Conservation (phyloP, 2,888 invertebrate genomes). For the Julus scanicus region DNA sequence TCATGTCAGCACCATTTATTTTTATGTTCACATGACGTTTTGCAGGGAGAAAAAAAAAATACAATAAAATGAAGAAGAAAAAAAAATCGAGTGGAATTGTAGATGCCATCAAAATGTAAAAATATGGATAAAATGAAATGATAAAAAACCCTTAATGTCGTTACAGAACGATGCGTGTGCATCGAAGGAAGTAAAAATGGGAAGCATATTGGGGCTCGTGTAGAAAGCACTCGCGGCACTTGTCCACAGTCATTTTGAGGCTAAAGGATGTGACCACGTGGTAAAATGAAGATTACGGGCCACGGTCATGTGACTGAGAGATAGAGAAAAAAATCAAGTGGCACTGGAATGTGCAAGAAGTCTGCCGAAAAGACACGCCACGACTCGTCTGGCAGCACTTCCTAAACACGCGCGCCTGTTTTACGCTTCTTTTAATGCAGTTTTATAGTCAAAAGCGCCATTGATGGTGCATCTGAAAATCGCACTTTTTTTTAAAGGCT, state of each 20-base stretch:
- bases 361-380: not conserved
- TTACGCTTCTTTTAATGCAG: slow-evolving; percentile 28
- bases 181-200: not conserved
- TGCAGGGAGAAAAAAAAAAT: not conserved
- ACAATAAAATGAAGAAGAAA: not conserved
- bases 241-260: not conserved
- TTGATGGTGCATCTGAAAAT: slow-evolving; percentile 37
- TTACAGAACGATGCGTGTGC: not conserved
- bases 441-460: slow-evolving; percentile 44
- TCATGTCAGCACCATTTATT: slow-evolving; percentile 45
- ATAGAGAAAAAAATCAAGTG: not conserved
- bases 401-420: slow-evolving; percentile 23
- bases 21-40: slow-evolving; percentile 41
- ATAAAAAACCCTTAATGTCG: slow-evolving; percentile 2
- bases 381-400: not conserved
- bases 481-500: slow-evolving; percentile 21
- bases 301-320: not conserved
- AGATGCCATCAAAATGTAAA: slow-evolving; percentile 37
- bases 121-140: slow-evolving; percentile 40
- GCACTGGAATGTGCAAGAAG: not conserved
- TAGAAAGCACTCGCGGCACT: not conserved
- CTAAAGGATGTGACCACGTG: not conserved
- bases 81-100: slow-evolving; percentile 31
- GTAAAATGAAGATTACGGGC: not conserved
- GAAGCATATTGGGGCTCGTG: not conserved